Base-by-base conservation (phyloP, 2,113 vertebrate species). In the Coryphaenoides rupestris region DNA sequence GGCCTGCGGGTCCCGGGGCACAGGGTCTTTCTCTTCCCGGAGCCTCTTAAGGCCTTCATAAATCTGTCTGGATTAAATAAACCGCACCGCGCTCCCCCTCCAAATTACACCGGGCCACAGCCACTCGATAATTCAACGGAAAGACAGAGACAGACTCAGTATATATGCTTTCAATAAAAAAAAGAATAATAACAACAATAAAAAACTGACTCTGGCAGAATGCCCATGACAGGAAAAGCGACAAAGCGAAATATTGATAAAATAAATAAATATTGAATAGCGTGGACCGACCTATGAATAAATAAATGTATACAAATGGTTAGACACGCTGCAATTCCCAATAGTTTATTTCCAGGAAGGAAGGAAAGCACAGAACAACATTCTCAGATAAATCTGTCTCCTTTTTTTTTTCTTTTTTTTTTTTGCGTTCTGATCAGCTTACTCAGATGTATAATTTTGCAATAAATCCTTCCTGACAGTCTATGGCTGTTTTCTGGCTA, bases 1-100 rank as follows among this genome's bases (percentile, higher is more conserved):
- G 63, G 77, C 66, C 69, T 24, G 69, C 61, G 74, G 76, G 56
- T 62, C 46, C 67, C 33, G 33, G 13, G 9, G 56, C 59, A n/a
- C n/a, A 58, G 24, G 26, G 5, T 0, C 60, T 69, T 47, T 65
- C 49, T 68, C 65, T 10, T 0, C 46, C 66, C 5, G 55, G 16
- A 63, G 61, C 2, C 19, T 21, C 19, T 40, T 40, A 52, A 49
- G 52, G 33, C 64, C 63, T 74, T 60, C 60, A 70, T 76, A 73
- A 77, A 81, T 79, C 84, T 59, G 52, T 60, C 68, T 75, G 75
- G 75, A 81, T 79, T 79, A 79, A 80, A 79, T 61, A 71, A 79
- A 73, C 65, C 58, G 13, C 21, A 56, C 72, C 66, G 58, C 60
- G 72, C 63, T 62, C 81, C 19, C 49, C 33, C 45, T 76, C 69